Evolutionary conservation across 92 coral and sea anemone genomes (phyloP).

Genomic region (Anthopleura xanthogrammica): DNA sequence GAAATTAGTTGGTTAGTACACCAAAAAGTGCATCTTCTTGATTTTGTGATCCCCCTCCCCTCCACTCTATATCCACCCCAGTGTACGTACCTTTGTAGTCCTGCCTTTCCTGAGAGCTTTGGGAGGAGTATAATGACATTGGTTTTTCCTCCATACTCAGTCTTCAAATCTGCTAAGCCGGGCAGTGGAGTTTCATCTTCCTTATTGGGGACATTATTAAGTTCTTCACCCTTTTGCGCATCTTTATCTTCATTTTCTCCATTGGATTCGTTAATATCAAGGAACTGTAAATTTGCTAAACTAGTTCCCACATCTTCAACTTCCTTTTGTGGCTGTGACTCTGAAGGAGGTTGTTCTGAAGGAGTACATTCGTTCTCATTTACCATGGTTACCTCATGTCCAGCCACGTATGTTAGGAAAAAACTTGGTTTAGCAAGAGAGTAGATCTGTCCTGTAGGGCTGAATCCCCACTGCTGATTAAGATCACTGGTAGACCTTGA

Average conservation of each 20-base stretch:
- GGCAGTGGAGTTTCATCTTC: constrained; percentile 41
- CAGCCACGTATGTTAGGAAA: constrained; percentile 65
- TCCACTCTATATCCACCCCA: too few species aligned
- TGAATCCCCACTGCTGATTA: constrained; percentile 86
- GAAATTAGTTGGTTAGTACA: too few species aligned
- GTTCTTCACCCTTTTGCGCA: constrained; percentile 4
- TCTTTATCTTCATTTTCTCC: constrained; percentile 12
- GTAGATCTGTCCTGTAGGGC: constrained; percentile 87
- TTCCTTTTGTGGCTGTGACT: constrained; percentile 23
- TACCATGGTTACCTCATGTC: constrained; percentile 40
- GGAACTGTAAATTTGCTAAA: constrained; percentile 38
- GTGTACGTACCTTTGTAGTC: constrained; percentile 68
- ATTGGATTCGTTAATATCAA: constrained; percentile 30
- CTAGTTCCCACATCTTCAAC: constrained; percentile 20
- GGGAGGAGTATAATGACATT: constrained; percentile 61
- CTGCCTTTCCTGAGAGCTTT: constrained; percentile 60
- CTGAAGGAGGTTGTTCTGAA: background rate
- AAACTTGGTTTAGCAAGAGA: constrained; percentile 73
- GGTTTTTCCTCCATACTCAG: constrained; percentile 68
- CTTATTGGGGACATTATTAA: constrained; percentile 12
- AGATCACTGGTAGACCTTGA: constrained; percentile 54
- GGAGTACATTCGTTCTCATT: background rate
- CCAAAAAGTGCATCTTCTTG: too few species aligned
- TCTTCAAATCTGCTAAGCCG: constrained; percentile 56
- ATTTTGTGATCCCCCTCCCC: too few species aligned